Evolutionary conservation across 2,888 invertebrate genomes (phyloP).

Genomic region (Serrognathus titanus): DNA sequence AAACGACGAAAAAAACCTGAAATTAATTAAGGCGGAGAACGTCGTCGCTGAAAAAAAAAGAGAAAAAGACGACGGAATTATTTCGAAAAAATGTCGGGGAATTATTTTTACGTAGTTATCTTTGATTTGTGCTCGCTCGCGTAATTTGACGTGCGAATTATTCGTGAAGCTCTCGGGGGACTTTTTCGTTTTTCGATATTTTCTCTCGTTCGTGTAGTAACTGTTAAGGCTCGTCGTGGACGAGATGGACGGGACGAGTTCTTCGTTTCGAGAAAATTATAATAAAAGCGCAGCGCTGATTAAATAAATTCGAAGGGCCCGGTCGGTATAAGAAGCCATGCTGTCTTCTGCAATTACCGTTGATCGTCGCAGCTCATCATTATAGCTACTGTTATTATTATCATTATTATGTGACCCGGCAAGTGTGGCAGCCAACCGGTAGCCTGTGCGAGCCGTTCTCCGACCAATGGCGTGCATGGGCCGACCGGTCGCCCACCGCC

Average conservation of each 20-base stretch:
- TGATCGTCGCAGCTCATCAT: constrained; percentile 42
- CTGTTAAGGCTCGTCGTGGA: not conserved
- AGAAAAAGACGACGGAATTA: no score
- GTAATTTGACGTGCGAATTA: no score
- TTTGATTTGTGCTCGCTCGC: no score
- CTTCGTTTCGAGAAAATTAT: not conserved
- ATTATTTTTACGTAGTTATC: no score
- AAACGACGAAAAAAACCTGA: no score
- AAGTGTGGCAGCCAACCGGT: constrained; percentile 43
- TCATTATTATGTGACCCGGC: constrained; percentile 46
- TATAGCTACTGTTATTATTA: constrained; percentile 46
- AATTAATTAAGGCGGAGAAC: no score
- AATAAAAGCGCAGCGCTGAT: not conserved
- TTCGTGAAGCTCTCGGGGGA: not conserved
- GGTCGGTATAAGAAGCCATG: constrained; percentile 29
- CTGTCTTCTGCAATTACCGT: constrained; percentile 42
- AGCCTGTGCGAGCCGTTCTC: constrained; percentile 29
- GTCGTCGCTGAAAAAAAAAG: no score
- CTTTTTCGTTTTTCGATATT: not conserved
- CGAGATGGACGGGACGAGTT: no score
- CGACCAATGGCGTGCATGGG: constrained; percentile 35
- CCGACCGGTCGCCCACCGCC: constrained; percentile 39
- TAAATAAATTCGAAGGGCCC: constrained; percentile 6
- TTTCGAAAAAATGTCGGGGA: no score
- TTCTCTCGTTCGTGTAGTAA: not conserved